Base-by-base conservation (phyloP, 1,140 invertebrate genomes). In the Saccostrea cuccullata region DNA sequence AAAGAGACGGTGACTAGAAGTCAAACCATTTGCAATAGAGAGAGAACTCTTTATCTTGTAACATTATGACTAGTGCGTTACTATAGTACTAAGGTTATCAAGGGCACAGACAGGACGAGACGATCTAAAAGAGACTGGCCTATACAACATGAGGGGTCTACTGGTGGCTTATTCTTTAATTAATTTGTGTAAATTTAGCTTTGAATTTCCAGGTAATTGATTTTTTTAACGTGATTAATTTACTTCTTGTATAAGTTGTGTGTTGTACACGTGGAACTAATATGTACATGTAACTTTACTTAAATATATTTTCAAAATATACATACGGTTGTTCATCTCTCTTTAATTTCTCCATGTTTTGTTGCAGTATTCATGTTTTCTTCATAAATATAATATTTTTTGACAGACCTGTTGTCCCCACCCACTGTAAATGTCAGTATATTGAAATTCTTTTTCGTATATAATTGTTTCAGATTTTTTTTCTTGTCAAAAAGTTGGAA, bases 31-130 rank as follows among this genome's bases (percentile, higher is more conserved):
- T 30, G 30, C 26, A 12, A 30, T 15, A 30, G 12, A 11, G n/a
- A n/a, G 70, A 30, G 3, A 77, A 13, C 1, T 77, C 70, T 77
- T 64, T 64, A 64, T 64, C 58, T 64, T 5, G 58, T 17, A 20
- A 64, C 47, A 20, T 64, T 77, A 77, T 26, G 70, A 77, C 70
- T 26, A 77, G 70, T 77, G 70, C 70, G 17, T 77, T 36, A 30
- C 23, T 40, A 23, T 36, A 26, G 26, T 77, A 11, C 70, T 77
- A 4, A 30, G 26, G 70, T 77, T 77, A 77, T 77, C 70, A 30
- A 5, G 3, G 15, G 26, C 70, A 67, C 60, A n/a, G 20, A 67
- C 23, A 4, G 23, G 30, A 12, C 70, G 70, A 5, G 11, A 6
- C 70, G 26, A 11, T 77, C 70, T 30, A 9, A 36, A n/a, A n/a